Evolutionary conservation across 2,797 vertebrate genomes (phyloP), one percentile per base, ranked within the genome.

Genomic region (Intellagama lesueurii): DNA sequence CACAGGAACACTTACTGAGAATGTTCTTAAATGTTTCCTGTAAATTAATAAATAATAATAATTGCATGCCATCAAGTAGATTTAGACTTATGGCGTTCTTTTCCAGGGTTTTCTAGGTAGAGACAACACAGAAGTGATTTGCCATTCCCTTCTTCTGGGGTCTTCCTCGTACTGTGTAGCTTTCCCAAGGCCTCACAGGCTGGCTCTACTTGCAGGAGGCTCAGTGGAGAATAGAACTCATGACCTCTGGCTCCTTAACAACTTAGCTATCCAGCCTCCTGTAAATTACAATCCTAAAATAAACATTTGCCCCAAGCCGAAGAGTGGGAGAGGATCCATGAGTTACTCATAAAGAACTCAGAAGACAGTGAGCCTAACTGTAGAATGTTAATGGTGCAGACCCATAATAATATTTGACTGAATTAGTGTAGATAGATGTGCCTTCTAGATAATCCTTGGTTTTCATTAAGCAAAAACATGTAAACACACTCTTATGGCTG

Each of bases 391-490:
- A 30, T 16, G n/a, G 8, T 81, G 52, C 5, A 32, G 17, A 81
- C 22, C 35, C 56, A 64, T 32, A 56, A 9, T 7, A 56, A 80
- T 26, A 19, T 56, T 17, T 80, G 49, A 56, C 8, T 24, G 30
- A 24, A 32, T 60, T 52, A 35, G 88, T 91, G 30, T 85, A 64
- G 32, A 85, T 12, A 64, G 19, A 17, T 56, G 52, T 32, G 70
- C 5, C 24, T 2, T n/a, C 30, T 22, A n/a, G 64, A 85, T 68
- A 14, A 28, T 24, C 11, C 5, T n/a, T 93, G 26, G 7, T 1
- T 89, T 73, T 49, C 64, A n/a, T 26, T 81, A 81, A 90, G 1
- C 1, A 88, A 60, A 90, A 88, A 88, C 52, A n/a, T 70, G 89
- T 75, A 86, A 77, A 19, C 35, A 5, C 2, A 12, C 30, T 24